These are phyloP conservation scores for Sebastolobus altivelis DNA, from an alignment of 2,797 vertebrate genomes.

Conservation along the genomic window DNA sequence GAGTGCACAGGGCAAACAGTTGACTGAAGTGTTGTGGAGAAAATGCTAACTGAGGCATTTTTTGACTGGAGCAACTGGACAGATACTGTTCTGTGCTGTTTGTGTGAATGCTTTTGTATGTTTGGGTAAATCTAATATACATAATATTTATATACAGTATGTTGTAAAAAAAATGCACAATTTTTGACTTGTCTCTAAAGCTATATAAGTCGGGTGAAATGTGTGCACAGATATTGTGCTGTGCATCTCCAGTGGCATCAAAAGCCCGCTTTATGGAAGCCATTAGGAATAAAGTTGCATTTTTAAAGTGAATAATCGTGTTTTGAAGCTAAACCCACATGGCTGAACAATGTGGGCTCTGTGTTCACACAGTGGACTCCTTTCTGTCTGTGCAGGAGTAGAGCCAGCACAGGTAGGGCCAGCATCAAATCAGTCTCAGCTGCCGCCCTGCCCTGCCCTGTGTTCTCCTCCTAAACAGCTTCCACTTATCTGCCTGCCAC, in stretches of 20 bases:
- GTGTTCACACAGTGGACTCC: conserved; percentile 71
- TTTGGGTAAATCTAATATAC: conserved; percentile 58
- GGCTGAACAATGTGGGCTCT: conserved; percentile 76
- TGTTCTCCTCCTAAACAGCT: conserved; percentile 82
- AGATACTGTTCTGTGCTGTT: conserved; percentile 78
- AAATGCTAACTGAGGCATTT: conserved; percentile 86
- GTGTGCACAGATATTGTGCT: conserved; percentile 9
- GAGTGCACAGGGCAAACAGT: conserved; percentile 87
- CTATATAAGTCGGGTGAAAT: background rate
- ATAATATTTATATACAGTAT: conserved; percentile 47
- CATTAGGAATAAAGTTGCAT: conserved; percentile 65
- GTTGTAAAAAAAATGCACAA: conserved; percentile 40
- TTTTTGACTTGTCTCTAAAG: conserved; percentile 7
- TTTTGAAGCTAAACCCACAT: conserved; percentile 72
- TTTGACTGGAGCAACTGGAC: conserved; percentile 79
- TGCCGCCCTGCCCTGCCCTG: conserved; percentile 71
- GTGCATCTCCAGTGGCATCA: conserved; percentile 40
- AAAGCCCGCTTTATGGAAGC: conserved; percentile 45
- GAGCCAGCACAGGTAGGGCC: conserved; percentile 80
- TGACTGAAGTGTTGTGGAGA: conserved; percentile 85
- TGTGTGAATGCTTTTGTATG: conserved; percentile 62
- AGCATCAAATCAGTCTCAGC: conserved; percentile 80
- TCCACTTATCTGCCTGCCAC: conserved; percentile 85
- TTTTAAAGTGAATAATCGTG: conserved; percentile 75
- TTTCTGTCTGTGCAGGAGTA: conserved; percentile 68